A percentile compares a stretch with the other conserved stretches of the same genome.
Conservation (phyloP, 1,140 invertebrate species). For the Drosophila novamexicana region DNA sequence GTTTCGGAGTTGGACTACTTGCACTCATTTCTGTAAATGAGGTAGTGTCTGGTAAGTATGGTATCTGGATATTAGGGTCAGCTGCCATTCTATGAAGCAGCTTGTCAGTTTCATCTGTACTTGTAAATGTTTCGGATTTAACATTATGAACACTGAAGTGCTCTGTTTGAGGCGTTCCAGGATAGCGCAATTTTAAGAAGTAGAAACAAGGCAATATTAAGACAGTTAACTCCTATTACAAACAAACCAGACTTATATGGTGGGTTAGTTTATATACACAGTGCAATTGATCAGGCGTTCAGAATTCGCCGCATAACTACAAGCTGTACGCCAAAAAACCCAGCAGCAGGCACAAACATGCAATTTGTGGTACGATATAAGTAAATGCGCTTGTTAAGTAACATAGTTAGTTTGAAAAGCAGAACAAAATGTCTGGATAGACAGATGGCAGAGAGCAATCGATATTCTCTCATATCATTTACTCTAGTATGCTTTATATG, state of each 20-base stretch:
- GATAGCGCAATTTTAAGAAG: constrained; percentile 57
- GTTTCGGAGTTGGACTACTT: constrained; percentile 79
- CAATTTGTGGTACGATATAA: constrained; percentile 56
- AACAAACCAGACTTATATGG: constrained; percentile 58
- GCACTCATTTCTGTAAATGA: constrained; percentile 84
- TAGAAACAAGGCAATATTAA: constrained; percentile 77
- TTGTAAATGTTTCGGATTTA: constrained; percentile 77
- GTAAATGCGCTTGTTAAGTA: constrained; percentile 60
- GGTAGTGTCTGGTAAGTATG: constrained; percentile 81
- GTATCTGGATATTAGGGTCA: constrained; percentile 46
- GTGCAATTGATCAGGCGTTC: constrained; percentile 55
- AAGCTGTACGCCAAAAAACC: constrained; percentile 69
- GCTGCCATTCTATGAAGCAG: constrained; percentile 79
- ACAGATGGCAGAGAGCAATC: constrained; percentile 35
- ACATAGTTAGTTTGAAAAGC: constrained; percentile 56
- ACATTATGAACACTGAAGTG: constrained; percentile 84
- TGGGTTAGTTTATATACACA: constrained; percentile 75
- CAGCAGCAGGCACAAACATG: constrained; percentile 81
- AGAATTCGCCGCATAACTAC: constrained; percentile 50
- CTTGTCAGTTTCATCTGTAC: constrained; percentile 80
- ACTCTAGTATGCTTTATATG: constrained; percentile 76
- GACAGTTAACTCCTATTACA: constrained; percentile 79
- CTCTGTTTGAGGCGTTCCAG: constrained; percentile 80
- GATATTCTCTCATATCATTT: background rate
- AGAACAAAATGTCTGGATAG: constrained; percentile 59